phyloP scores from a whole-genome alignment of 2,113 vertebrate genomes.

The Psilopsiagon aurifrons region DNA sequence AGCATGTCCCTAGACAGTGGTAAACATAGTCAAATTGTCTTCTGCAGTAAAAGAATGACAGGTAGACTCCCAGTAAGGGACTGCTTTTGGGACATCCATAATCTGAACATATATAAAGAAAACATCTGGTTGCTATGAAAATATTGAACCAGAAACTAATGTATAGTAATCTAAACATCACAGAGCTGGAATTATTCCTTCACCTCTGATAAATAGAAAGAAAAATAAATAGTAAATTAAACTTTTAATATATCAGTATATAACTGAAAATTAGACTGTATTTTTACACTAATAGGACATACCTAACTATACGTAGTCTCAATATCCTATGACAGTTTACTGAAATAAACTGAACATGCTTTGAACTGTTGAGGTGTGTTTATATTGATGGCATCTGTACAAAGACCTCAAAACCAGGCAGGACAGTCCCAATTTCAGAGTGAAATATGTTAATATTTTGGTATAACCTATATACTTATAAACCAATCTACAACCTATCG shows the following conservation, averaged over 20 bases:
- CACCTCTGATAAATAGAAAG: neutral
- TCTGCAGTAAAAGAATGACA: neutral
- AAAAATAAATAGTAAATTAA: neutral
- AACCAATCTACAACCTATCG: neutral
- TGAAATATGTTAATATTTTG: neutral
- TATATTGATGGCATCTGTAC: neutral
- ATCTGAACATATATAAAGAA: neutral
- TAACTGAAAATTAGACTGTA: neutral
- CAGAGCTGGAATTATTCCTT: neutral
- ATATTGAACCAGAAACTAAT: neutral
- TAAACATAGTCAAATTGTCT: neutral
- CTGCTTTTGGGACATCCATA: neutral
- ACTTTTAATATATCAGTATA: neutral
- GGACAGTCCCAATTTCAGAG: neutral
- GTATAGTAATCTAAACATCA: neutral
- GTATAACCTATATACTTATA: neutral
- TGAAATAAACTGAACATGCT: neutral
- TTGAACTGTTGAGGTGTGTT: neutral
- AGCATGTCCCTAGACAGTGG: constrained; percentile 81
- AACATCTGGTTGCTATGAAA: neutral
- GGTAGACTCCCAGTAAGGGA: neutral
- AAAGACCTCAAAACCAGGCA: neutral
- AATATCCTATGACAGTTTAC: neutral
- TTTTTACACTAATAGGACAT: neutral
- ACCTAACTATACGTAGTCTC: neutral